Base-by-base conservation (phyloP, 2,113 vertebrate species). In the Halichoerus grypus region DNA sequence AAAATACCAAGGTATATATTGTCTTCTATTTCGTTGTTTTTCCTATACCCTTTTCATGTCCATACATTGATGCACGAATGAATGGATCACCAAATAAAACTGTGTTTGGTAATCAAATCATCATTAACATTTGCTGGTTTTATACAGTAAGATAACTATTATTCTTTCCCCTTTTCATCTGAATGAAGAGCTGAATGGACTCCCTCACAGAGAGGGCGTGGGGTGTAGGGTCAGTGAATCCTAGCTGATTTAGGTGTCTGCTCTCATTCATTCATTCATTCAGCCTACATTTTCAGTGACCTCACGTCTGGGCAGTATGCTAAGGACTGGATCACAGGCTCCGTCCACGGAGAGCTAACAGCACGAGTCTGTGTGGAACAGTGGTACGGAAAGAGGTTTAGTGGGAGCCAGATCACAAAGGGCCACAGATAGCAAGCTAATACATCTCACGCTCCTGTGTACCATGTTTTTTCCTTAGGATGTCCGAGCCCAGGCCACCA, bases 401-500 rank as follows among this genome's bases (percentile, higher is more conserved):
- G 24, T 2, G 76, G 69, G 61, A n/a, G 16, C 85, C 26, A 3
- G 31, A 19, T 61, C 63, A 42, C 57, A 51, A 24, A 46, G 39
- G 55, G 21, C 59, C 80, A 36, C 4, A 7, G 3, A 3, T 13
- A 24, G 33, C 16, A 21, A 7, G 36, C 26, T 22, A 11, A 26
- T 24, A 19, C 26, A 24, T 59, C 21, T 88, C 80, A 39, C 3
- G 1, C 26, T 76, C 26, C 11, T 46, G 5, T 26, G 19, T 55
- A 18, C 11, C 19, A 31, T 51, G 55, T 94, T 92, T 53, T 87
- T 88, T 42, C 67, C 86, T 36, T 97, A 99, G 99, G 99, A 99
- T 2, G 99, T 99, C 80, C 99, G 99, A 98, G 99, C 99, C 87
- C 99, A 99, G 98, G 99, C 99, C 92, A 99, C 99, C 19, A 99